phyloP scores from a whole-genome alignment of 2,113 vertebrate species.

The Pseudois nayaur region DNA sequence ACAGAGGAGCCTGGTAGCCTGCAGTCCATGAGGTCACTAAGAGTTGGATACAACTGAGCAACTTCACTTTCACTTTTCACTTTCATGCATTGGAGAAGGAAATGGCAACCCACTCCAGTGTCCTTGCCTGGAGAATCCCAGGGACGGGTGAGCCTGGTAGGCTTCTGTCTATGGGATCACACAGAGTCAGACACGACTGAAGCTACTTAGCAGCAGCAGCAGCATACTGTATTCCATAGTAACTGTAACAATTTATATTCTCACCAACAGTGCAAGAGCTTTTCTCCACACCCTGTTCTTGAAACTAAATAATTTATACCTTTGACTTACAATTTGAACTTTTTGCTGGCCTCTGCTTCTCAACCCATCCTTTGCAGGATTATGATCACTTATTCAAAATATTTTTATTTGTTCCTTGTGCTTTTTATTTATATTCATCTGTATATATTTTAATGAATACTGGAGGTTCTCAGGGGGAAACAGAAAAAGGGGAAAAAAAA shows the following conservation, averaged over 20 bases:
- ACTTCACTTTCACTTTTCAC: no score
- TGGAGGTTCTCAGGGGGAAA: background rate
- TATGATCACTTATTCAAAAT: background rate
- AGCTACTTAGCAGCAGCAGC: no score
- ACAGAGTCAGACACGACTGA: no score
- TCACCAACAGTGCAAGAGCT: background rate
- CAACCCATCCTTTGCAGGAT: background rate
- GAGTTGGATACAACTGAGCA: no score
- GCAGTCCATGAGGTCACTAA: no score
- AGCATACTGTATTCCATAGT: background rate
- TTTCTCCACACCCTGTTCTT: background rate
- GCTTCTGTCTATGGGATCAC: accelerated
- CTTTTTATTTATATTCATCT: background rate
- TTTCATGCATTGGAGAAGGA: no score
- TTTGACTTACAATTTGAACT: background rate
- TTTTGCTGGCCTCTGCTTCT: background rate
- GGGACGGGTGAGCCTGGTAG: no score
- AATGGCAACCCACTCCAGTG: no score
- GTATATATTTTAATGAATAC: background rate
- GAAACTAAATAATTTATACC: background rate
- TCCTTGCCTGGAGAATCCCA: no score
- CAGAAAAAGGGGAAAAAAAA: background rate
- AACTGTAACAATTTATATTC: background rate
- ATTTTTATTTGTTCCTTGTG: background rate
- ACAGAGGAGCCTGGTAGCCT: no score